Evolutionary conservation across 2,113 vertebrate species (phyloP).

Genomic region (Bucco capensis): DNA sequence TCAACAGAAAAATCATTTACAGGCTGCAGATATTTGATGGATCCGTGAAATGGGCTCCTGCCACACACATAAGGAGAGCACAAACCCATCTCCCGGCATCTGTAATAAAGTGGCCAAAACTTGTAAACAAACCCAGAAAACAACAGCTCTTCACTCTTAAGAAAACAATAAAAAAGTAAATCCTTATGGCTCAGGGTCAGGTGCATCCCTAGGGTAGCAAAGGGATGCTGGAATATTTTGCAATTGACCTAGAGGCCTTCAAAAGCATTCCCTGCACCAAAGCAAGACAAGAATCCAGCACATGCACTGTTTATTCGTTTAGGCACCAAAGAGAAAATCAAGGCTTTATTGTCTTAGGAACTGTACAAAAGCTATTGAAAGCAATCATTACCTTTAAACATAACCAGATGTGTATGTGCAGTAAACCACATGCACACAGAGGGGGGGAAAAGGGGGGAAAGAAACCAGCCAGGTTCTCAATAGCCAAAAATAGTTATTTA

Average conservation of each 20-base stretch:
- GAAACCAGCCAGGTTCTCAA: conserved; percentile 58
- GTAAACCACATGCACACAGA: neutral
- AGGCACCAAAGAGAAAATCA: neutral
- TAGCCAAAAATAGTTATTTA: conserved; percentile 99
- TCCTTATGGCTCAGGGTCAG: neutral
- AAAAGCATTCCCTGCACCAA: neutral
- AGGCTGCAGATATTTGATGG: neutral
- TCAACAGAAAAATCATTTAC: neutral
- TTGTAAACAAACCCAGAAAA: neutral
- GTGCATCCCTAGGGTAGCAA: neutral
- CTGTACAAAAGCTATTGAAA: conserved; percentile 6
- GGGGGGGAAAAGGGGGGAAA: neutral
- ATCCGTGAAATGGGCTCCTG: neutral
- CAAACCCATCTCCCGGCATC: neutral
- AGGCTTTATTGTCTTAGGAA: conserved; percentile 5
- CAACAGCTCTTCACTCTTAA: neutral
- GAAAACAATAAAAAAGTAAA: neutral
- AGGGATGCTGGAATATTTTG: neutral
- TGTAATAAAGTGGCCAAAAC: neutral
- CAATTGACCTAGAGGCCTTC: neutral
- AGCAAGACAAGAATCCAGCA: neutral
- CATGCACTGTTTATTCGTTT: neutral
- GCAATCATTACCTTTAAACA: neutral
- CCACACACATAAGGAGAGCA: neutral
- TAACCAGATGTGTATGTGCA: neutral